Conservation (phyloP, 2,797 vertebrate genomes). For the Coilia nasus region DNA sequence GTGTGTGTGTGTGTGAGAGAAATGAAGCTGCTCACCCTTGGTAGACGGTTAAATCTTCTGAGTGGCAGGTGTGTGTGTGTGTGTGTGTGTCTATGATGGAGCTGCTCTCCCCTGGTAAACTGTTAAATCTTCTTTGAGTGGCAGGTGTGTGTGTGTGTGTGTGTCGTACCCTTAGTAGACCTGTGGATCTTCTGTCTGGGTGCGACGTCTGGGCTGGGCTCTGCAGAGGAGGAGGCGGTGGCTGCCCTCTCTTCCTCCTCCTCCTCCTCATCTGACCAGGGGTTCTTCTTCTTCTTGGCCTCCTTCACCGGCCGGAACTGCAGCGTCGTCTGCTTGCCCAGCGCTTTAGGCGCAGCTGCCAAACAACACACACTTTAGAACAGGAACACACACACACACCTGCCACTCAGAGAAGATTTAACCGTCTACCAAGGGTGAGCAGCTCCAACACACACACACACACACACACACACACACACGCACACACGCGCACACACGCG, state of each 20-base stretch:
- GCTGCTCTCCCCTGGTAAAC: no score
- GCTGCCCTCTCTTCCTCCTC: slow-evolving; percentile 51
- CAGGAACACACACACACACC: neutral
- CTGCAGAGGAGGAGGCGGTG: slow-evolving; percentile 53
- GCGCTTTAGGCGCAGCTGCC: slow-evolving; percentile 61
- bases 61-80: neutral
- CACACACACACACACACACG: no score
- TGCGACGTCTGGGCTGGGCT: slow-evolving; percentile 53
- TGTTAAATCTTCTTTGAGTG: no score
- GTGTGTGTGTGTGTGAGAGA: no score
- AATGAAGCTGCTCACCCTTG: no score
- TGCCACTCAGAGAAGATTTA: no score
- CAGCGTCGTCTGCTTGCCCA: slow-evolving; percentile 84
- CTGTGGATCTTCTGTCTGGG: slow-evolving; percentile 69
- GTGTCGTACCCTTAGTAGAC: slow-evolving; percentile 75
- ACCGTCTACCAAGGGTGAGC: no score
- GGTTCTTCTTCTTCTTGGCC: slow-evolving; percentile 73
- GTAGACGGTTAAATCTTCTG: no score
- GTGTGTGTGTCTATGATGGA: neutral
- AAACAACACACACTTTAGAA: neutral
- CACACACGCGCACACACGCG: no score
- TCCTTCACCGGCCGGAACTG: slow-evolving; percentile 84
- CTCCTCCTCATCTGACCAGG: slow-evolving; percentile 78
- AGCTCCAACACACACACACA: no score
- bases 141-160: neutral